phyloP scores from a whole-genome alignment of 2,888 invertebrate species.

The Unio delphinus region DNA sequence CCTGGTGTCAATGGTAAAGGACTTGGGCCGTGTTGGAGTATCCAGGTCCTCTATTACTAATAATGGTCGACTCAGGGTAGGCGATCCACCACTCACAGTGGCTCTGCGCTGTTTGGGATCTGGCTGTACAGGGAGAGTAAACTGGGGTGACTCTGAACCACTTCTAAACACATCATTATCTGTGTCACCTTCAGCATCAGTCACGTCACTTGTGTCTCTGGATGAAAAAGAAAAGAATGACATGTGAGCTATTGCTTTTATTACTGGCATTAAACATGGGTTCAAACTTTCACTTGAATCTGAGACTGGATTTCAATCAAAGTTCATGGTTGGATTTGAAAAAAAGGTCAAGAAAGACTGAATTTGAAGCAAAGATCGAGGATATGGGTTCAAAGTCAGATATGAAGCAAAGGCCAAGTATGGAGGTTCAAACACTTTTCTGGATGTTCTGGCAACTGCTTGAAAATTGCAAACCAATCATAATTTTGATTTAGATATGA shows the following conservation, averaged over 20 bases:
- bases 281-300: no score
- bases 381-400: no score
- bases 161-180: constrained; percentile 72
- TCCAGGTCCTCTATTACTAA: constrained; percentile 63
- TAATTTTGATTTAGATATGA: no score
- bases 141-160: constrained; percentile 64
- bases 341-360: no score
- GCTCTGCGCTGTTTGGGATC: constrained; percentile 81
- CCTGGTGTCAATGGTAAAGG: constrained; percentile 39
- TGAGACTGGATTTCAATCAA: no score
- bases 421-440: no score
- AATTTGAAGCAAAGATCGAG: no score
- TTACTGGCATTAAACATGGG: no score
- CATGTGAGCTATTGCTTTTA: neutral
- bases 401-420: no score
- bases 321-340: no score
- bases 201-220: constrained; percentile 17
- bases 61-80: constrained; percentile 56
- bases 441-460: no score
- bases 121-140: constrained; percentile 59
- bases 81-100: constrained; percentile 84
- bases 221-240: neutral
- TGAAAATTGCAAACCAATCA: no score
- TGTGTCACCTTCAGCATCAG: constrained; percentile 67
- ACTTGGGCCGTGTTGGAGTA: constrained; percentile 57